phyloP scores from a whole-genome alignment of 1,140 invertebrate genomes.

The Drosophila melanica region DNA sequence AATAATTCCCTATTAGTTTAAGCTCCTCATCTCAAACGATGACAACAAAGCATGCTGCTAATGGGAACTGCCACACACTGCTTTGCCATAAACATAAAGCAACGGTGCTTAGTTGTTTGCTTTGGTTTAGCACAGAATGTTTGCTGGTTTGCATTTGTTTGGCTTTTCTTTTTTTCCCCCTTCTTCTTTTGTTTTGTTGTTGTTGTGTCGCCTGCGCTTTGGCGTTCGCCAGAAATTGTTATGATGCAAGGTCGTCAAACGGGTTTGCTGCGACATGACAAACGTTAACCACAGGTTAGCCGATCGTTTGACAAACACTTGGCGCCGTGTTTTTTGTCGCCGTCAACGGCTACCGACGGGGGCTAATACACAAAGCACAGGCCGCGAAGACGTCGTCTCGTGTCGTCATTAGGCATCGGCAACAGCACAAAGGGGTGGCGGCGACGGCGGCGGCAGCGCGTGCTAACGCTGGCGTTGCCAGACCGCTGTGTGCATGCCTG shows the following conservation, averaged over 20 bases:
- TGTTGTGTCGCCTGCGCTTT: background rate
- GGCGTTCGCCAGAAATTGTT: conserved; percentile 33
- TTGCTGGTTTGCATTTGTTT: conserved; percentile 68
- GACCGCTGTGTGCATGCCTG: conserved; percentile 21
- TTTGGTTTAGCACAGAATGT: conserved; percentile 27
- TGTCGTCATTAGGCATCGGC: conserved; percentile 66
- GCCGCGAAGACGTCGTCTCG: conserved; percentile 22
- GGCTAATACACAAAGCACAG: conserved; percentile 9
- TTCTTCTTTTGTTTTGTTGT: background rate
- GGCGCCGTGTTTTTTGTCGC: conserved; percentile 77
- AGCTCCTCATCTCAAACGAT: conserved; percentile 2
- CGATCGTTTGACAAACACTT: conserved; percentile 82
- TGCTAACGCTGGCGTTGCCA: conserved; percentile 62
- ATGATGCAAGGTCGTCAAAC: conserved; percentile 82
- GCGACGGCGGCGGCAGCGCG: conserved; percentile 45
- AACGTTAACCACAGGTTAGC: conserved; percentile 67
- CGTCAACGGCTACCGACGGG: conserved; percentile 63
- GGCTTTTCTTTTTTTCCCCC: conserved; percentile 36
- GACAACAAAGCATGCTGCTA: background rate
- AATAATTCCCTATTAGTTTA: conserved; percentile 1
- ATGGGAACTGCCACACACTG: conserved; percentile 17
- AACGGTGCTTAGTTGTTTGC: conserved; percentile 29
- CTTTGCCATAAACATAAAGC: background rate
- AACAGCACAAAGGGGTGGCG: background rate
- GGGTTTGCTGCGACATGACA: conserved; percentile 71